These are phyloP conservation scores for Morbakka virulenta DNA, from an alignment of 30 jellyfish, hydroid and myxozoan species.

Conservation along the genomic window DNA sequence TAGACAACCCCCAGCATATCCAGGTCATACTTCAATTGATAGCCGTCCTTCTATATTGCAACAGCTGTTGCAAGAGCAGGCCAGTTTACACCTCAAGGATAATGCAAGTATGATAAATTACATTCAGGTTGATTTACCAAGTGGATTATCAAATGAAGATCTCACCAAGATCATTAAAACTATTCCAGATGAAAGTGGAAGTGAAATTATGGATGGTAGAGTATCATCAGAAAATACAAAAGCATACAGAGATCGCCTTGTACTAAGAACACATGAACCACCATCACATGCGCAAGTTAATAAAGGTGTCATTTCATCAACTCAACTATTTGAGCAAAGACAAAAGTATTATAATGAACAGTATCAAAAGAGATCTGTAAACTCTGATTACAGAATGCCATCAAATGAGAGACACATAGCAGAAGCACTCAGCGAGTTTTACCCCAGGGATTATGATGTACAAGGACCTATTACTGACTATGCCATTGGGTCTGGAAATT, in stretches of 20 bases:
- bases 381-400: not conserved
- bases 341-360: constrained; percentile 7
- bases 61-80: constrained; percentile 69
- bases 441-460: constrained; percentile 71
- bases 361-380: not conserved
- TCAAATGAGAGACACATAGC: not conserved
- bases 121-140: constrained; percentile 66
- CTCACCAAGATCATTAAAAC: constrained; percentile 42
- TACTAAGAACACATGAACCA: constrained; percentile 63
- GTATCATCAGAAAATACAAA: not conserved
- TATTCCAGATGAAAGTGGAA: constrained; percentile 7
- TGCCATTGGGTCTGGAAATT: not conserved
- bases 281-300: constrained; percentile 16
- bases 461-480: constrained; percentile 51
- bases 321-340: constrained; percentile 32
- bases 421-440: constrained; percentile 63
- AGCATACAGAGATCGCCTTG: constrained; percentile 56
- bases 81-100: constrained; percentile 48
- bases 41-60: constrained; percentile 41
- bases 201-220: not conserved
- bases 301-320: constrained; percentile 5
- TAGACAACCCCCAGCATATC: constrained; percentile 94
- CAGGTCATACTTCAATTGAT: constrained; percentile 48
- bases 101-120: constrained; percentile 91
- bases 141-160: constrained; percentile 53